phyloP scores from a whole-genome alignment of 2,797 vertebrate genomes.

The Morus bassanus region DNA sequence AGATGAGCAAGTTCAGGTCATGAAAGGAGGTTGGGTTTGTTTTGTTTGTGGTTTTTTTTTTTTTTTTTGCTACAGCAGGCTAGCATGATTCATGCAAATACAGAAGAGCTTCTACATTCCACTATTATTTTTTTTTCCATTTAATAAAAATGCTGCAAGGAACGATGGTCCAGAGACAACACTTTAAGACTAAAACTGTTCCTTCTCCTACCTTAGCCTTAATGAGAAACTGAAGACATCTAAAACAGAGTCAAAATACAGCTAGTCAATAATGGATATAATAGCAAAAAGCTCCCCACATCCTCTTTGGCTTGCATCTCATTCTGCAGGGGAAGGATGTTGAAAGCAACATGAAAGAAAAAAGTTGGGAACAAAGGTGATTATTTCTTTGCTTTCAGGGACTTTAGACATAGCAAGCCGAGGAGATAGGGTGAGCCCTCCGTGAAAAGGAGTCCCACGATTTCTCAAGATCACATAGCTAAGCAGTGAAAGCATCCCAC shows the following conservation, averaged over 20 bases:
- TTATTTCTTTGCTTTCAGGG: not conserved
- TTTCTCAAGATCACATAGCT: not conserved
- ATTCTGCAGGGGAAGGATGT: not conserved
- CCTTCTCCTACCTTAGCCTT: not conserved
- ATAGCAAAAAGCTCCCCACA: not conserved
- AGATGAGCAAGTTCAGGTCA: conserved; percentile 24
- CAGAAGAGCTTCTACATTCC: not conserved
- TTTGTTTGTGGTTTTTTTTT: too few relatives aligned
- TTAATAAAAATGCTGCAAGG: not conserved
- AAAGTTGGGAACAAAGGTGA: not conserved
- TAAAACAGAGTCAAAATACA: not conserved
- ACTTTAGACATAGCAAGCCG: not conserved
- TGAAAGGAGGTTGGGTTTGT: not conserved
- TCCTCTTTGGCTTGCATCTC: not conserved
- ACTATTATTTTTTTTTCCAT: not conserved
- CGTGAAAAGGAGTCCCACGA: not conserved
- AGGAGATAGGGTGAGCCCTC: not conserved
- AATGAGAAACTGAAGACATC: not conserved
- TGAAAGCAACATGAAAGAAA: not conserved
- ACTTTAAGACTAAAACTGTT: not conserved
- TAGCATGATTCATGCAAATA: conserved; percentile 39
- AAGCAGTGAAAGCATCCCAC: not conserved
- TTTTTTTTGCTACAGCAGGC: not conserved
- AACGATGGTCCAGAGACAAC: not conserved
- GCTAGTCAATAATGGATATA: not conserved